These are phyloP conservation scores for Sebastes nivosus DNA, from an alignment of 2,797 vertebrate species.

Conservation along the genomic window DNA sequence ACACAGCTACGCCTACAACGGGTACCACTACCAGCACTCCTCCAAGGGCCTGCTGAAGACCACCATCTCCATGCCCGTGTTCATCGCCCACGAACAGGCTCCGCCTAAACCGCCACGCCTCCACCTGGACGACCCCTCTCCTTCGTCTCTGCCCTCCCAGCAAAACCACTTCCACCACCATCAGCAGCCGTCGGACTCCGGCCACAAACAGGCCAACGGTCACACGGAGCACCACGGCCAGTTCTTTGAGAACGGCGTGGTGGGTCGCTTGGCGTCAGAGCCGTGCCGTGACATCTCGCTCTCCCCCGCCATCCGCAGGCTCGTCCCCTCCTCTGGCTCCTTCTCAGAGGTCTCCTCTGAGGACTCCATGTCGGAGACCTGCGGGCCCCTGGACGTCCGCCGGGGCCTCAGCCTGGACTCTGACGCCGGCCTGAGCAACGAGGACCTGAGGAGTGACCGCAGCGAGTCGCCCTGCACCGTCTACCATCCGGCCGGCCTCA, in stretches of 20 bases:
- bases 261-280: slow-evolving; percentile 52
- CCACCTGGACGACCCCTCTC: slow-evolving; percentile 81
- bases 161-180: slow-evolving; percentile 24
- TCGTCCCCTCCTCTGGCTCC: slow-evolving; percentile 80
- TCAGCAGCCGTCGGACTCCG: background rate
- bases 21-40: slow-evolving; percentile 69
- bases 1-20: slow-evolving; percentile 67
- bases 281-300: slow-evolving; percentile 72
- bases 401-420: slow-evolving; percentile 82
- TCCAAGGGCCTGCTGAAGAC: slow-evolving; percentile 77
- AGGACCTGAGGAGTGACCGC: slow-evolving; percentile 79
- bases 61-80: slow-evolving; percentile 84
- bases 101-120: slow-evolving; percentile 87
- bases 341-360: slow-evolving; percentile 85
- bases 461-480: slow-evolving; percentile 73
- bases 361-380: slow-evolving; percentile 80
- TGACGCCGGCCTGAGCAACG: slow-evolving; percentile 83
- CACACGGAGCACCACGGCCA: background rate
- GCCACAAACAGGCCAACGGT: slow-evolving; percentile 9
- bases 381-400: slow-evolving; percentile 66
- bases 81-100: slow-evolving; percentile 82
- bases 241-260: slow-evolving; percentile 63
- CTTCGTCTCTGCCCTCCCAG: slow-evolving; percentile 24
- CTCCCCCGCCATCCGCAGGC: slow-evolving; percentile 69
- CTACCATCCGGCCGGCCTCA: slow-evolving; percentile 5